phyloP scores from a whole-genome alignment of 2,888 invertebrate species.

The Ectobius pallidus region DNA sequence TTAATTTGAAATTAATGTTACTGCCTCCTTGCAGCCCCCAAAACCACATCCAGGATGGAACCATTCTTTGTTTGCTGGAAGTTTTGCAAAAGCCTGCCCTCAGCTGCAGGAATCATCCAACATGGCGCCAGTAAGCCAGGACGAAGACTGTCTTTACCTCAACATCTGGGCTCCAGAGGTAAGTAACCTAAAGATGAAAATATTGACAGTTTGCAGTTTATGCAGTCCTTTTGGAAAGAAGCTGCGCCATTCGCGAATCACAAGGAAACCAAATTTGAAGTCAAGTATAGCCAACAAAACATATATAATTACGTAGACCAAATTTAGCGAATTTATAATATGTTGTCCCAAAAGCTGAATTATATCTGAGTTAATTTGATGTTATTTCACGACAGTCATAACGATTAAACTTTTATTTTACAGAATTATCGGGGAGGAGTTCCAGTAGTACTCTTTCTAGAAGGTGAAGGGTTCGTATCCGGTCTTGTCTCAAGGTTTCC shows the following conservation, averaged over 20 bases:
- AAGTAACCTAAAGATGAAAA: too few species aligned
- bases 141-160: slow-evolving; percentile 87
- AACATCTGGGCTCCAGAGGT: slow-evolving; percentile 90
- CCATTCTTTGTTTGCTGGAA: slow-evolving; percentile 66
- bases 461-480: slow-evolving; percentile 64
- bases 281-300: too few species aligned
- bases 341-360: too few species aligned
- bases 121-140: slow-evolving; percentile 53
- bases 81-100: slow-evolving; percentile 73
- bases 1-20: too few species aligned
- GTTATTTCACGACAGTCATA: neutral
- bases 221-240: too few species aligned
- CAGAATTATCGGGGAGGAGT: slow-evolving; percentile 56
- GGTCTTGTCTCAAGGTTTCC: slow-evolving; percentile 51
- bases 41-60: slow-evolving; percentile 74
- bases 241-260: too few species aligned
- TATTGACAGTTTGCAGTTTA: too few species aligned
- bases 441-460: slow-evolving; percentile 74
- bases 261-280: too few species aligned
- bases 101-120: slow-evolving; percentile 59
- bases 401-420: neutral
- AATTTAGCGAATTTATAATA: too few species aligned
- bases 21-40: slow-evolving; percentile 62
- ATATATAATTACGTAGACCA: too few species aligned
- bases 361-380: neutral